Base-by-base conservation (phyloP, 2,888 invertebrate species). In the Microdon myrmicae region DNA sequence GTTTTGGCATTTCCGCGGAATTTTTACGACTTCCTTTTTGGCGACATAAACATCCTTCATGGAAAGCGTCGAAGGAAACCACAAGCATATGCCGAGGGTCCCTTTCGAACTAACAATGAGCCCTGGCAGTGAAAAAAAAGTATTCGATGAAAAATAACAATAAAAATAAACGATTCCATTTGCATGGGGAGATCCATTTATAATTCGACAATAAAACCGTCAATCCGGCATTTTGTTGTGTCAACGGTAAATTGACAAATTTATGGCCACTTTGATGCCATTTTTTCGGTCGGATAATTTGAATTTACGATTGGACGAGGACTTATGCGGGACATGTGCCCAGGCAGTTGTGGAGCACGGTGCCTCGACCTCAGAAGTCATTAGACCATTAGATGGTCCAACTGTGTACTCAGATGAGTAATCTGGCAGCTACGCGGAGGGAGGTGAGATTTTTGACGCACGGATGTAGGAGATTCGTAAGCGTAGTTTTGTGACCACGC, bases 191-290 rank as follows among this genome's bases (percentile, higher is more conserved):
- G n/a, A n/a, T n/a, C n/a, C n/a, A n/a, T n/a, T n/a, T n/a, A n/a
- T n/a, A 64, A 64, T 64, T 64, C 58, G 64, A 64, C 58, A 64
- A 64, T 64, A 64, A 64, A 64, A 64, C 56, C 37, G 64, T 64
- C 64, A 64, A 64, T 64, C 64, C 58, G 64, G 64, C 47, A 47
- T 64, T 64, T 58, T 64, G 64, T 64, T 64, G 51, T 64, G 64
- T 64, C 64, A 64, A 64, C 64, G 53, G 64, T 64, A 64, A 64
- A 64, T 64, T 64, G 64, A 64, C 64, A 64, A 64, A 64, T 64
- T 64, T 64, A 64, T 64, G 64, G 51, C 51, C 64, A 53, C 58
- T 58, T 53, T 64, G 64, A 64, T 64, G 64, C 58, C 58, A 38
- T 58, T 64, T 64, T 51, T 64, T 53, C 58, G 64, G 47, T n/a